Base-by-base conservation (phyloP, 2,888 invertebrate species). In the Eurois occulta region DNA sequence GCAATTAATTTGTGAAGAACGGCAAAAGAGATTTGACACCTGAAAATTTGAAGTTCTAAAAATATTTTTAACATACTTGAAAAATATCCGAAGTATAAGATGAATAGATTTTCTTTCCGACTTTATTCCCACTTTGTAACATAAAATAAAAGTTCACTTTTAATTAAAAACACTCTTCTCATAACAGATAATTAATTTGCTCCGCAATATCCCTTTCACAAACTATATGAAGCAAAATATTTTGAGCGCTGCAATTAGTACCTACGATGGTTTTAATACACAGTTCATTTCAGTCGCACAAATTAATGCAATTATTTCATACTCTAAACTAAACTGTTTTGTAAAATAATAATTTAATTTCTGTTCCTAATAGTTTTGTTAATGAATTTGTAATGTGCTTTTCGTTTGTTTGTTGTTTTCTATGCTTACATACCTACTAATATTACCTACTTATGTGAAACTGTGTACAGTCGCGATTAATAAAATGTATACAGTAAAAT, bases 231-330 rank as follows among this genome's bases (percentile, higher is more conserved):
- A 78, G 46, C n/a, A 62, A 55, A 67, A 66, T 67, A 60, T 64
- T 64, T 64, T 24, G 75, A 81, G 73, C 52, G 48, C 60, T 71
- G 55, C 82, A 85, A 85, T 85, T 76, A 84, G 66, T 28, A n/a
- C n/a, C n/a, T n/a, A 4, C 8, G 46, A 35, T 68, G 46, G 75
- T 28, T 75, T 62, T 75, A 72, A 48, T 72, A 35, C 35, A 10
- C 4, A 41, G 13, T 58, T 32, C 38, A 21, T 48, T 70, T 73
- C 46, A 55, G 65, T 73, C 58, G 60, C 28, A 62, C 46, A 62
- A 78, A 73, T 70, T 60, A 70, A 46, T 46, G 18, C 32, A 72
- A 78, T 78, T 81, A 75, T 60, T 60, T 66, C 16, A 28, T 24
- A 52, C 18, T 35, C 28, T 38, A 41, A 52, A 41, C 41, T 60